Conservation (phyloP, 1,140 invertebrate genomes). For the Lepidotrigona ventralis region DNA sequence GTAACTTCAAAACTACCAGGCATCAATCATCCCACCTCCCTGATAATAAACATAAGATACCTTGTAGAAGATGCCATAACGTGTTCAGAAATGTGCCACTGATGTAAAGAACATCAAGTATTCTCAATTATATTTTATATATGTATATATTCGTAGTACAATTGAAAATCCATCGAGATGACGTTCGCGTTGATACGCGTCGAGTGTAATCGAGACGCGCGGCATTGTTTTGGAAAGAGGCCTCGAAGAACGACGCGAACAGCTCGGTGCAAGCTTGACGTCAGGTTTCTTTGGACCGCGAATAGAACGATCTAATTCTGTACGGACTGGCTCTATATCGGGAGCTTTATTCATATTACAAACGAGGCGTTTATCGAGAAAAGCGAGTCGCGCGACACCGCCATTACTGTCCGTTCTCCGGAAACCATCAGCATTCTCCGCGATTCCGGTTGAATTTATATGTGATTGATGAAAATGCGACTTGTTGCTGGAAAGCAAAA, state of each 20-base stretch:
- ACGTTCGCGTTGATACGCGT: conserved; percentile 28
- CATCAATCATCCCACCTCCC: not conserved
- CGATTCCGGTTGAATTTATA: not conserved
- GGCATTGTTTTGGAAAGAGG: conserved; percentile 52
- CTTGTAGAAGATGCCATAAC: not conserved
- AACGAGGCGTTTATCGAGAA: conserved; percentile 66
- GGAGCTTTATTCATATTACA: conserved; percentile 79
- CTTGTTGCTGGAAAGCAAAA: not conserved
- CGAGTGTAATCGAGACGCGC: conserved; percentile 37
- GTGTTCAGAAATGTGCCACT: not conserved
- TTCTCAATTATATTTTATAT: not conserved
- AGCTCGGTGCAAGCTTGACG: conserved; percentile 63
- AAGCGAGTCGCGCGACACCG: conserved; percentile 43
- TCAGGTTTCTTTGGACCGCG: conserved; percentile 70
- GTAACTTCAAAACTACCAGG: not conserved
- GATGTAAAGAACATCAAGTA: not conserved
- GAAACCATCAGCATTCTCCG: conserved; percentile 15
- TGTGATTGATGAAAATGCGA: not conserved
- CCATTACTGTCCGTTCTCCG: conserved; percentile 26
- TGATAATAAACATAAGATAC: not conserved
- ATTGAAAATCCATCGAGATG: not conserved
- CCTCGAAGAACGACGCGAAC: conserved; percentile 30
- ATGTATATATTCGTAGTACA: not conserved
- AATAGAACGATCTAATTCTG: conserved; percentile 77
- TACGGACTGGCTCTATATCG: conserved; percentile 71